Percentiles rank a stretch among this genome's conserved stretches.
phyloP scores from a whole-genome alignment of 1,140 invertebrate species.

The Nephila pilipes region DNA sequence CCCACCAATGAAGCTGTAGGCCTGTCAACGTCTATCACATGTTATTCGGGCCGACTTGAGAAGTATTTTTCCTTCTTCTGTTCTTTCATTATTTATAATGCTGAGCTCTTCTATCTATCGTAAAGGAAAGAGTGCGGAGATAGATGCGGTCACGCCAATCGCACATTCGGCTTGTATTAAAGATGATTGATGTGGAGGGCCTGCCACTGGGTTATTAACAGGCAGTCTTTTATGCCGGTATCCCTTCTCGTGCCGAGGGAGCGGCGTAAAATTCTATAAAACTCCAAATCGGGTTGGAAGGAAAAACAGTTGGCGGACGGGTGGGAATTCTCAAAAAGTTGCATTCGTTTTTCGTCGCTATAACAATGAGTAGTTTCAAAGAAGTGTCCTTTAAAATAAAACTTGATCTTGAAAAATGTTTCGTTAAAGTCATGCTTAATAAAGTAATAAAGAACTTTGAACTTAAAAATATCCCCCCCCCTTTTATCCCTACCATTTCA shows the following conservation, averaged over 20 bases:
- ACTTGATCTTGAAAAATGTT: background rate
- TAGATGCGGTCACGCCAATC: slow-evolving; percentile 74
- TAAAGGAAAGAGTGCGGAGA: slow-evolving; percentile 7
- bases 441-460: too few species aligned
- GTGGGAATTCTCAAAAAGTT: background rate
- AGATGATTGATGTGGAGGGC: slow-evolving; percentile 72
- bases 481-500: too few species aligned
- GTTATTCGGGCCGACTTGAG: slow-evolving; percentile 68
- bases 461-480: too few species aligned
- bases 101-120: slow-evolving; percentile 16
- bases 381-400: background rate
- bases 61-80: slow-evolving; percentile 57
- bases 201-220: slow-evolving; percentile 75
- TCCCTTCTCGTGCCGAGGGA: slow-evolving; percentile 10
- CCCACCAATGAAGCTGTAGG: slow-evolving; percentile 66
- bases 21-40: slow-evolving; percentile 71
- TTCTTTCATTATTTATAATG: slow-evolving; percentile 76
- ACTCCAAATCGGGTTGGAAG: background rate
- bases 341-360: too few species aligned
- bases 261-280: background rate
- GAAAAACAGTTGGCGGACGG: background rate
- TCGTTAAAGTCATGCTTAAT: too few species aligned
- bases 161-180: slow-evolving; percentile 72
- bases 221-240: slow-evolving; percentile 68
- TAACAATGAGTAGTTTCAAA: too few species aligned